A percentile compares a stretch with the other conserved stretches of the same genome.
Evolutionary conservation across 2,888 invertebrate genomes (phyloP).

Genomic region (Tetrapedia diversipes): DNA sequence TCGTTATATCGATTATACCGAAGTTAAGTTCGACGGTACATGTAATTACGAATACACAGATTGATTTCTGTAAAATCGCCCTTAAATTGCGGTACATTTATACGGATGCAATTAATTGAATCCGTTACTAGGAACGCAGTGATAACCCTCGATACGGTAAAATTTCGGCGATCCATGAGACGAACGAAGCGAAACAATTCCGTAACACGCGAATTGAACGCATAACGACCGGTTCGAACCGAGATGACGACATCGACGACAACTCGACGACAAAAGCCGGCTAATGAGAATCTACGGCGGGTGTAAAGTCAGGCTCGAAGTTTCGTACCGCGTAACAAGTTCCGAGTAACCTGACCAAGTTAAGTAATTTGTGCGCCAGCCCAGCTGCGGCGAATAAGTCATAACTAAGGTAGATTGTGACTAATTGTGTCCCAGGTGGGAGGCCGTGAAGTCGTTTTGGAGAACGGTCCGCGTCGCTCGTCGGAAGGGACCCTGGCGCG

Average conservation of each 20-base stretch:
- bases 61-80: conserved; percentile 10
- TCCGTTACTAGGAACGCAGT: conserved; percentile 1
- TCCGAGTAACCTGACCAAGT: conserved; percentile 78
- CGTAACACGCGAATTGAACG: no score
- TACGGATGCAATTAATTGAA: conserved; percentile 35
- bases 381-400: conserved; percentile 79
- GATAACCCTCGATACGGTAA: background rate
- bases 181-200: no score
- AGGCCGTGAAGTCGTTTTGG: conserved; percentile 40
- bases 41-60: conserved; percentile 28
- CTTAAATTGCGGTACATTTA: background rate
- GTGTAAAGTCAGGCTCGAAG: conserved; percentile 71
- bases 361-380: conserved; percentile 80
- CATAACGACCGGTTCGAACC: conserved; percentile 5
- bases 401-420: conserved; percentile 82
- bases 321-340: conserved; percentile 70
- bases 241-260: conserved; percentile 58
- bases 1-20: no score
- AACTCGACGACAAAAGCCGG: conserved; percentile 53
- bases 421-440: conserved; percentile 78
- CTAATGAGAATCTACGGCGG: conserved; percentile 77
- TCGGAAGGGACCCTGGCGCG: background rate
- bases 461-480: conserved; percentile 18
- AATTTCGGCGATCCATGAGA: background rate
- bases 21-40: background rate